Conservation (phyloP, 1,140 invertebrate species). For the Leptopilina clavipes region DNA sequence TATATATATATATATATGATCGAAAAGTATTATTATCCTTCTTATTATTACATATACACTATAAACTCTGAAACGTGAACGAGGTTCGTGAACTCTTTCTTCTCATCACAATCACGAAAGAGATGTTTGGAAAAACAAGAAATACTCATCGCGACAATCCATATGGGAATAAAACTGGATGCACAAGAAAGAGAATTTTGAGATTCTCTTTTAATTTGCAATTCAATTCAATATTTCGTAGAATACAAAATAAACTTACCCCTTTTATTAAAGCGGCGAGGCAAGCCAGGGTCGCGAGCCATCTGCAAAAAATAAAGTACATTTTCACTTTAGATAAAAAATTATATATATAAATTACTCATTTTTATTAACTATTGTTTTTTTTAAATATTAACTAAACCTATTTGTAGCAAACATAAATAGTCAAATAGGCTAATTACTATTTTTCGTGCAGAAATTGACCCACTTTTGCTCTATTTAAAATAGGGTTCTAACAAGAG, state of each 20-base stretch:
- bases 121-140: too few relatives aligned
- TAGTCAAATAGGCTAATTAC: too few relatives aligned
- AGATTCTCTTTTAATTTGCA: slow-evolving; percentile 2
- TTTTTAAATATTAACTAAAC: too few relatives aligned
- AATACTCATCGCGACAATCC: too few relatives aligned
- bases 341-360: too few relatives aligned
- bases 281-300: slow-evolving; percentile 66
- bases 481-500: too few relatives aligned
- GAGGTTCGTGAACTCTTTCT: not conserved
- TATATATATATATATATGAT: not conserved
- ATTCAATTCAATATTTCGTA: slow-evolving; percentile 18
- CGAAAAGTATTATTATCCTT: not conserved
- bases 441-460: too few relatives aligned
- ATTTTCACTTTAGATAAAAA: too few relatives aligned
- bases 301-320: slow-evolving; percentile 61
- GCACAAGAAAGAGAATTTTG: not conserved
- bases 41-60: not conserved
- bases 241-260: slow-evolving; percentile 62
- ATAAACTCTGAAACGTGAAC: not conserved
- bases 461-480: too few relatives aligned
- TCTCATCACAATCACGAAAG: too few relatives aligned
- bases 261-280: slow-evolving; percentile 63
- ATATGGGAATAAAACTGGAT: not conserved
- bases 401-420: too few relatives aligned
- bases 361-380: too few relatives aligned